phyloP scores from a whole-genome alignment of 2,888 invertebrate species.

The Tetrapedia diversipes region DNA sequence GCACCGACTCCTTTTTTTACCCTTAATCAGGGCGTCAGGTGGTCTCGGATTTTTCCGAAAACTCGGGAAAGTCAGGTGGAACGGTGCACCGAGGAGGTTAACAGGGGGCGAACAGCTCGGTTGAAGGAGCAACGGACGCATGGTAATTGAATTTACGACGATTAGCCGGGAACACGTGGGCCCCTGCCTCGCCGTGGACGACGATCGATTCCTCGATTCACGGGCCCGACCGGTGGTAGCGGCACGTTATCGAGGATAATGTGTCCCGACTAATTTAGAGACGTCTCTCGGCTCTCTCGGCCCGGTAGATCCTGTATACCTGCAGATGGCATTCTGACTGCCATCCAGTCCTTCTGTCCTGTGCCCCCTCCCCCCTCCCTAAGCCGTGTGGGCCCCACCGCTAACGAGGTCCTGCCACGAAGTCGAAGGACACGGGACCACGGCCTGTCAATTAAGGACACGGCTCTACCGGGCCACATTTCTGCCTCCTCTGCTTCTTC shows the following conservation, averaged over 20 bases:
- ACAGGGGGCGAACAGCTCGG: too few species aligned
- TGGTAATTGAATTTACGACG: slow-evolving; percentile 67
- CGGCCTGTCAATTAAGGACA: slow-evolving; percentile 83
- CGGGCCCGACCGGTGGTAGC: slow-evolving; percentile 65
- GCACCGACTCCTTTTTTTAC: background rate
- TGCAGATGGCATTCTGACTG: slow-evolving; percentile 73
- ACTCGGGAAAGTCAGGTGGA: background rate
- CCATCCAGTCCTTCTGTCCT: slow-evolving; percentile 61
- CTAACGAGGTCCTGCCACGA: slow-evolving; percentile 77
- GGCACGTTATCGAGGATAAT: slow-evolving; percentile 80
- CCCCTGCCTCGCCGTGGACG: slow-evolving; percentile 44
- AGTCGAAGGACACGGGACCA: slow-evolving; percentile 78
- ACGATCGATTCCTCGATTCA: slow-evolving; percentile 66
- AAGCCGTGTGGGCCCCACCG: slow-evolving; percentile 63
- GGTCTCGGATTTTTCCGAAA: background rate
- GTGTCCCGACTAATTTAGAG: slow-evolving; percentile 82
- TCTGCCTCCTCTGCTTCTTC: slow-evolving; percentile 71
- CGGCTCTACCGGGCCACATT: slow-evolving; percentile 82
- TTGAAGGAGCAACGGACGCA: too few species aligned
- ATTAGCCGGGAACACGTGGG: slow-evolving; percentile 60
- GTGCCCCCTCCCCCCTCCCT: slow-evolving; percentile 41
- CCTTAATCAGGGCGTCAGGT: background rate
- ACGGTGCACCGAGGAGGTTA: background rate
- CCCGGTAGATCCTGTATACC: slow-evolving; percentile 69
- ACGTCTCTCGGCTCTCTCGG: slow-evolving; percentile 74